Evolutionary conservation across 2,888 invertebrate species (phyloP).

Genomic region (Nebria salina): DNA sequence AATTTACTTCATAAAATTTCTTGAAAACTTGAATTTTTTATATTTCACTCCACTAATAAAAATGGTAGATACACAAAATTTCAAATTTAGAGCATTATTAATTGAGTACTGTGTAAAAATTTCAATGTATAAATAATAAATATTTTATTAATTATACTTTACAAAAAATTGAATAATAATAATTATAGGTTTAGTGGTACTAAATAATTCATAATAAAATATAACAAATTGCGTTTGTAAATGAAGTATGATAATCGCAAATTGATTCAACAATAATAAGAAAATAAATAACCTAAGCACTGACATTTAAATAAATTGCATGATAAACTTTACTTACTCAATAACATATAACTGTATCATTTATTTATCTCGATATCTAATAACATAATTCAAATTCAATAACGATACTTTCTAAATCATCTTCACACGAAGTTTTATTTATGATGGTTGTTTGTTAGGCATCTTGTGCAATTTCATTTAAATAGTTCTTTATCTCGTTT

Average conservation of each 20-base stretch:
- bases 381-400: slow-evolving; percentile 13
- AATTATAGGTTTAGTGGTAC: not conserved
- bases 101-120: too few species aligned
- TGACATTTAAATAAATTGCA: not conserved
- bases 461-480: slow-evolving; percentile 20
- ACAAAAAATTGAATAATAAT: not conserved
- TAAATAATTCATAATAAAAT: not conserved
- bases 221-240: not conserved
- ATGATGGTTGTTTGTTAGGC: not conserved
- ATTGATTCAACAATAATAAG: not conserved
- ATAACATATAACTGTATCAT: not conserved
- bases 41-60: too few species aligned
- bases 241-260: not conserved
- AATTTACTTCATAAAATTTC: not conserved
- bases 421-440: slow-evolving; percentile 14
- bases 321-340: not conserved
- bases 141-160: too few species aligned
- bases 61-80: too few species aligned
- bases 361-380: not conserved
- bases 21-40: too few species aligned
- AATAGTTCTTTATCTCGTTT: slow-evolving; percentile 10
- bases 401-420: slow-evolving; percentile 14
- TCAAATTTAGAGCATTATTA: too few species aligned
- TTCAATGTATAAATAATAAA: too few species aligned
- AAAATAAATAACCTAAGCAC: not conserved